These are phyloP conservation scores for Drosophila cognata DNA, from an alignment of 2,888 invertebrate genomes.

Conservation along the genomic window DNA sequence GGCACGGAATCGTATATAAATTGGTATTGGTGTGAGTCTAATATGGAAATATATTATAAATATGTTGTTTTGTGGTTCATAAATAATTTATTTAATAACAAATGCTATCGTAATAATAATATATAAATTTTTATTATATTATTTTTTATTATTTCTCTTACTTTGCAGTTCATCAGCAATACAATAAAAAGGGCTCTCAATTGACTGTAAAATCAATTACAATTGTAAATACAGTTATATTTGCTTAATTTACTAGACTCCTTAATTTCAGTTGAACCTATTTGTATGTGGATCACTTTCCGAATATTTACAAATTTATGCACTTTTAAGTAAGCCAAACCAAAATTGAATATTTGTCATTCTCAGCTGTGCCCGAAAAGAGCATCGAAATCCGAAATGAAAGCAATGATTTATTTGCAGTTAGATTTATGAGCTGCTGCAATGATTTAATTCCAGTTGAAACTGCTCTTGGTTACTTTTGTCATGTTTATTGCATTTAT, in stretches of 20 bases:
- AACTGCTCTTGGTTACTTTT: constrained; percentile 5
- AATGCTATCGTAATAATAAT: not conserved
- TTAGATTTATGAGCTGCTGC: not conserved
- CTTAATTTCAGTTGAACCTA: not conserved
- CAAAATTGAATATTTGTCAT: not conserved
- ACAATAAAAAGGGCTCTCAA: too few relatives aligned
- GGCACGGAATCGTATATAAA: not conserved
- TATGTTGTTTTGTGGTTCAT: not conserved
- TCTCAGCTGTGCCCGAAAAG: not conserved
- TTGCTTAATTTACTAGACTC: not conserved
- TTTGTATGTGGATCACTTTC: not conserved
- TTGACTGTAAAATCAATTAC: too few relatives aligned
- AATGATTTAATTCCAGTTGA: not conserved
- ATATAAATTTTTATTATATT: not conserved
- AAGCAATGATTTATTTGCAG: not conserved
- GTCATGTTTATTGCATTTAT: constrained; percentile 33
- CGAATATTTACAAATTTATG: not conserved
- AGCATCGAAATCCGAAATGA: not conserved
- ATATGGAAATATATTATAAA: not conserved
- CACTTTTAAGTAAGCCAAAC: not conserved
- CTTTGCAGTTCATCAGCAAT: too few relatives aligned
- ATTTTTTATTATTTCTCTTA: too few relatives aligned
- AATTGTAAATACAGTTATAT: too few relatives aligned
- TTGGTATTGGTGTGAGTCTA: not conserved
- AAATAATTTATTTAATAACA: not conserved